Percentiles rank a stretch among this genome's conserved stretches.
These are phyloP conservation scores for Quadroppia sp. DNA, from an alignment of 2,888 invertebrate species.

Conservation along the genomic window DNA sequence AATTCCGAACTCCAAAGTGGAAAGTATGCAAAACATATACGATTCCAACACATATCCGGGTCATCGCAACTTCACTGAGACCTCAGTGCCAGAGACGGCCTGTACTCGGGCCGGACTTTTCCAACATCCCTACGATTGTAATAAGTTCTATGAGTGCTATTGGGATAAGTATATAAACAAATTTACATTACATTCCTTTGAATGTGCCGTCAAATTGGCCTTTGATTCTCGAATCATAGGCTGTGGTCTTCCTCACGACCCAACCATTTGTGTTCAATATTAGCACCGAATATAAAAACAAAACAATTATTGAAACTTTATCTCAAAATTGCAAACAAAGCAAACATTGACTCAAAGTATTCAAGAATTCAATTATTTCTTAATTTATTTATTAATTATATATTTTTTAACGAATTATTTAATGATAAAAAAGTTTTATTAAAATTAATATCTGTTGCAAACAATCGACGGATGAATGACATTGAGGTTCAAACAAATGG, in stretches of 20 bases:
- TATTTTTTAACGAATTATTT: not conserved
- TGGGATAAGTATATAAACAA: slow-evolving; percentile 72
- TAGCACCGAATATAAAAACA: too few relatives aligned
- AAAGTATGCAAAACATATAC: slow-evolving; percentile 4
- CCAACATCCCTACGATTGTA: slow-evolving; percentile 69
- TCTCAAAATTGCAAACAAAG: not conserved
- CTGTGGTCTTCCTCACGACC: slow-evolving; percentile 67
- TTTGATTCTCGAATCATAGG: slow-evolving; percentile 71
- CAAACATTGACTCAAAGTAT: too few relatives aligned
- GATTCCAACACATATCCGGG: slow-evolving; percentile 35
- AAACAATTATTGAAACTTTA: not conserved
- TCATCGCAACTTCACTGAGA: slow-evolving; percentile 29
- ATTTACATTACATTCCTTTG: slow-evolving; percentile 70
- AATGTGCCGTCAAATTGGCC: slow-evolving; percentile 72
- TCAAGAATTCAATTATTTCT: too few relatives aligned
- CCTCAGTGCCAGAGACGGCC: slow-evolving; percentile 48
- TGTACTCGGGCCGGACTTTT: slow-evolving; percentile 59
- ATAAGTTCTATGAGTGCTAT: slow-evolving; percentile 75
- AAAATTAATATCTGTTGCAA: not conserved
- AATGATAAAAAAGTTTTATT: not conserved
- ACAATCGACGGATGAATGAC: slow-evolving; percentile 22
- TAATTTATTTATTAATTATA: slow-evolving; percentile 20
- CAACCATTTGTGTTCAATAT: slow-evolving; percentile 44
- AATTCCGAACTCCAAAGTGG: slow-evolving; percentile 22
- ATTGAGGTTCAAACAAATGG: slow-evolving; percentile 18